Evolutionary conservation across 1,140 invertebrate genomes (phyloP), one percentile per base, ranked within the genome.

Genomic region (Drosophila oshimai): DNA sequence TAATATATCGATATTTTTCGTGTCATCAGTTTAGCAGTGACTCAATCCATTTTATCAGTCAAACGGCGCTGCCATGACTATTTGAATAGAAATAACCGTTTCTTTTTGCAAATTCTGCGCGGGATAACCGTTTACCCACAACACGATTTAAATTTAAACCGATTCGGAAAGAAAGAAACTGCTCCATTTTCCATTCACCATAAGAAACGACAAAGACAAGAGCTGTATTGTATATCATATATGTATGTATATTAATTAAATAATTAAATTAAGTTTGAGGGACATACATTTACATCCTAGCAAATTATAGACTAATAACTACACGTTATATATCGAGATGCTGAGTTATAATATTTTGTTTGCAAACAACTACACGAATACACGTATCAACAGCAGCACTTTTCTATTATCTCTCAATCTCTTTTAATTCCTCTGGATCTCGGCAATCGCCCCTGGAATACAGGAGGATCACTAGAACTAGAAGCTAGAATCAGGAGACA

Each of bases 251-350:
- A 87, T 86, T 88, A 86, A 70, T 86, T 87, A 86, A 86, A 86
- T 86, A 88, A 87, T 86, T 86, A 86, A 86, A 86, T 86, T 87
- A 86, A 83, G 74, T 84, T 73, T 84, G 80, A 84, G 79, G 79
- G 79, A 84, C 74, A 84, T 84, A 84, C 79, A 84, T 84, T 83
- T 83, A 84, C 80, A 84, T 84, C 80, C 79, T 84, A 84, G 78
- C 74, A 74, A 84, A 84, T 84, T 87, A 86, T 87, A 87, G 72
- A 73, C 80, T 86, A 86, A 79, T 81, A 87, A 81, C 83, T 86
- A 86, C 81, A 88, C 57, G 84, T 77, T 79, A 86, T 86, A 84
- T 84, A 87, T 88, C 81, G 81, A 86, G 81, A 86, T 86, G 81
- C 78, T 81, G 77, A 81, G 76, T 87, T 71, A 61, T 72, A 74